These are phyloP conservation scores for Euplexia lucipara DNA, from an alignment of 2,888 invertebrate genomes.

Conservation along the genomic window DNA sequence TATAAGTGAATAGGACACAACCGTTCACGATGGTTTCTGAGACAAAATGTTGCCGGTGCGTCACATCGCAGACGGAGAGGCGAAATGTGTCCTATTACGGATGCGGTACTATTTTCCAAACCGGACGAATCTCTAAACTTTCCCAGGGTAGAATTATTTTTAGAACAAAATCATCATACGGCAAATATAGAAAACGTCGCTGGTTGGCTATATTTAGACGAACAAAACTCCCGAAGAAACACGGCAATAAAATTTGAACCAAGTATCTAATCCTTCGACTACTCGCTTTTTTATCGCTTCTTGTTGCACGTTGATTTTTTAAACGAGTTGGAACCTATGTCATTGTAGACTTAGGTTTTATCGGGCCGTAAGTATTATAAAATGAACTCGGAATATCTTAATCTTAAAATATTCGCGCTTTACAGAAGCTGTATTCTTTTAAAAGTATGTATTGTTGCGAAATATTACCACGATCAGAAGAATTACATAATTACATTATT, in stretches of 20 bases:
- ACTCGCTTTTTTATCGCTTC: conserved; percentile 48
- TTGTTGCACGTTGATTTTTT: conserved; percentile 23
- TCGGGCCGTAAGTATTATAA: conserved; percentile 19
- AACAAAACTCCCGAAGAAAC: conserved; percentile 40
- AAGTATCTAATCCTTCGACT: conserved; percentile 2
- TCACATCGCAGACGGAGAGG: conserved; percentile 38
- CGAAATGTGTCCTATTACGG: conserved; percentile 63
- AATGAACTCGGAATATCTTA: not conserved
- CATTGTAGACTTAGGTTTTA: conserved; percentile 5
- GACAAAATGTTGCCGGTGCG: conserved; percentile 76
- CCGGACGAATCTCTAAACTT: conserved; percentile 45
- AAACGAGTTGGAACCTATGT: conserved; percentile 19
- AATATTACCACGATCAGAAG: not conserved
- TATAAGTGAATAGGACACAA: conserved; percentile 72
- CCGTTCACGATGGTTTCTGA: conserved; percentile 78
- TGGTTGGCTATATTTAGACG: conserved; percentile 47
- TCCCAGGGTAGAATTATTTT: conserved; percentile 37
- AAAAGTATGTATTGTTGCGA: not conserved
- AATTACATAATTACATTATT: too few relatives aligned
- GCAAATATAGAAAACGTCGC: conserved; percentile 55
- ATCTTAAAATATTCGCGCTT: not conserved
- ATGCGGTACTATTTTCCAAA: conserved; percentile 66
- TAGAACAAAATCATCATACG: conserved; percentile 25
- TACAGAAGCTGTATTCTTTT: not conserved
- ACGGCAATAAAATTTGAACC: conserved; percentile 32